Conservation (phyloP, 2,113 vertebrate genomes). For the Halichoerus grypus region DNA sequence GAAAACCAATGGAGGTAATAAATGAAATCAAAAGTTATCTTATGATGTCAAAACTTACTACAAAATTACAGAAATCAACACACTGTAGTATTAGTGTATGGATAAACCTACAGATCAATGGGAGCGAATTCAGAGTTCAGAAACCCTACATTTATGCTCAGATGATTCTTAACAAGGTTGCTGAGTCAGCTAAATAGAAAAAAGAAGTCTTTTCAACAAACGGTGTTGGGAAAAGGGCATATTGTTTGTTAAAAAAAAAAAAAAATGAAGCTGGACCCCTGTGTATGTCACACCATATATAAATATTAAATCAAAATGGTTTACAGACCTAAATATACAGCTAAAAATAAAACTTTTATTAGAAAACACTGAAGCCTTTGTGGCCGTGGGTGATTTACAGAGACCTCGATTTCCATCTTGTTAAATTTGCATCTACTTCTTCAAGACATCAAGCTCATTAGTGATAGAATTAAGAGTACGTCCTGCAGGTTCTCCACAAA, state of each 20-base stretch:
- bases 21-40: neutral
- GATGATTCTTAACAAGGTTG: neutral
- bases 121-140: neutral
- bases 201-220: neutral
- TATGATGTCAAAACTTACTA: neutral
- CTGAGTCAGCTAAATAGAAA: neutral
- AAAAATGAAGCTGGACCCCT: neutral
- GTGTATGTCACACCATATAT: neutral
- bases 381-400: neutral
- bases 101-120: neutral
- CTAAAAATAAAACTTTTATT: neutral
- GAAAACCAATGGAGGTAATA: neutral
- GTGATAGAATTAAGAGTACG: slow-evolving; percentile 72
- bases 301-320: neutral
- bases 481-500: slow-evolving; percentile 95
- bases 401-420: neutral
- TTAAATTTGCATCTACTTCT: neutral
- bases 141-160: neutral
- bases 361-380: neutral
- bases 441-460: neutral
- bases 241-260: neutral
- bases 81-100: neutral
- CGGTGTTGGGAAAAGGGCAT: neutral
- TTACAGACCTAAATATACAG: neutral
- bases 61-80: neutral